Evolutionary conservation across 2,113 vertebrate genomes (phyloP), one percentile per base, ranked within the genome.

Genomic region (Dromaius novaehollandiae): DNA sequence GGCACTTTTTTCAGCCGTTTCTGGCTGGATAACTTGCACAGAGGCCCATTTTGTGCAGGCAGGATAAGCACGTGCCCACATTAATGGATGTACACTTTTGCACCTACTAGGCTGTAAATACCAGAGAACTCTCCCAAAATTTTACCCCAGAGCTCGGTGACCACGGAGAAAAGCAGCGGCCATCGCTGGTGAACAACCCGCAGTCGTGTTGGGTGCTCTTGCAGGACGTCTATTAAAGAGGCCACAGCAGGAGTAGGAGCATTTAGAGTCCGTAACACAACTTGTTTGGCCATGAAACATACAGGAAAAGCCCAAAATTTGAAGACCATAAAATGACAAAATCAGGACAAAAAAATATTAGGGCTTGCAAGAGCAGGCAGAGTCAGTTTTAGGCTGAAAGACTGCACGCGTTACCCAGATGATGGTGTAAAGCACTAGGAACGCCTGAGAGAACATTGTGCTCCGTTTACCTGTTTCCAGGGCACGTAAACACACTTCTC

Each of bases 1-100:
- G 42, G 42, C 8, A 19, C 15, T 15, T 0, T 1, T 24, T 15
- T 7, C 9, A 2, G 0, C 0, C 1, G 70, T 18, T 74, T 63
- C 36, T 44, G 36, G 5, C 0, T 4, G 69, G 12, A 1, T 2
- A 6, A 36, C 5, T 8, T 48, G 36, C 4, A 6, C 36, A 2
- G 0, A 7, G 21, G 9, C 28, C 14, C 14, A 2, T 19, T 4
- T 20, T 8, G 18, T 44, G 28, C 2, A 2, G 60, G 20, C 18
- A 58, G 40, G 58, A 7, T 9, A 36, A 42, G 9, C 32, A 19
- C 2, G 21, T 2, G 5, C 40, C n/a, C 42, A 6, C 25, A 2
- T 19, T 42, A 28, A 17, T 28, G 32, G 32, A 13, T 22, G 44
- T 25, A 9, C 24, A 9, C 28, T 85, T 55, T 24, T 7, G 7